These are phyloP conservation scores for Myotis myotis DNA, from an alignment of 2,797 vertebrate species.

Conservation along the genomic window DNA sequence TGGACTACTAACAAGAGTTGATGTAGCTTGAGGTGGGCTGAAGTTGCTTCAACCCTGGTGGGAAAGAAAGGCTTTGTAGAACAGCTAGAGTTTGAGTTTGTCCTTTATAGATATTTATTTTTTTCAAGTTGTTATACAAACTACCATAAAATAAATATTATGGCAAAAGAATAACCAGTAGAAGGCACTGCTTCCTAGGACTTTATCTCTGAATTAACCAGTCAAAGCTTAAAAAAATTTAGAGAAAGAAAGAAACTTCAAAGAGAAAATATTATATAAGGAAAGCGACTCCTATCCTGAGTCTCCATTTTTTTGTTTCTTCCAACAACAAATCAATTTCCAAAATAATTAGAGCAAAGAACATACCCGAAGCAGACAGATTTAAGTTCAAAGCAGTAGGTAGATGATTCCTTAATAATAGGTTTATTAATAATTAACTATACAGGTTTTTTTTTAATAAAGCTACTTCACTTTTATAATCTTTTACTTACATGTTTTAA, in stretches of 20 bases:
- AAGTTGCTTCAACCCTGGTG: background rate
- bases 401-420: background rate
- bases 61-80: background rate
- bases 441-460: background rate
- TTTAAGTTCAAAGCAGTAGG: background rate
- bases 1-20: background rate
- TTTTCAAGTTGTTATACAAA: background rate
- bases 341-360: background rate
- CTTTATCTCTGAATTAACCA: slow-evolving; percentile 23
- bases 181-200: slow-evolving; percentile 48
- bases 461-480: background rate
- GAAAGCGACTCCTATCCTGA: background rate
- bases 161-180: slow-evolving; percentile 34
- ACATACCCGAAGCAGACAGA: background rate
- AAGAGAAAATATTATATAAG: background rate
- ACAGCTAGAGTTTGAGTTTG: background rate
- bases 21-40: background rate
- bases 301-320: background rate
- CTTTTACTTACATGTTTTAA: background rate
- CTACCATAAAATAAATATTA: background rate
- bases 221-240: slow-evolving; percentile 27
- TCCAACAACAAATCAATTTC: background rate
- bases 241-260: background rate
- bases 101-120: background rate
- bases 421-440: background rate